Conservation (phyloP, 2,888 invertebrate genomes). For the Julus scanicus region DNA sequence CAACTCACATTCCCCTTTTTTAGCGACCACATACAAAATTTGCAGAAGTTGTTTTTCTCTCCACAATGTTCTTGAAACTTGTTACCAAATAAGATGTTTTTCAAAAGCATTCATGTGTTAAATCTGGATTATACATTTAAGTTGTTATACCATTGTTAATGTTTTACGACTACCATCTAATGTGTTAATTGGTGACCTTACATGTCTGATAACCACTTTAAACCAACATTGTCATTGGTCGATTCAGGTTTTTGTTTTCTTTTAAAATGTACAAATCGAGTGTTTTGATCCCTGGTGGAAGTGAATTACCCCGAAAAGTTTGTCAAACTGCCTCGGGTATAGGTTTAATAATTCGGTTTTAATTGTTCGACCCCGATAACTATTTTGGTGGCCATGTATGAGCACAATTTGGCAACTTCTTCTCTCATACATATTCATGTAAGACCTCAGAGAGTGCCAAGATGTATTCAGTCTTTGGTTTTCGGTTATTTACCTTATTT, state of each 20-base stretch:
- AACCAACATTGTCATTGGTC: not conserved
- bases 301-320: not conserved
- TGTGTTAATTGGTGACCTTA: no score
- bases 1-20: no score
- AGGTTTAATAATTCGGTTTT: not conserved
- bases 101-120: no score
- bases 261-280: not conserved
- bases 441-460: not conserved
- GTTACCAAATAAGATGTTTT: no score
- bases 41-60: no score
- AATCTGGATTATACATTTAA: no score
- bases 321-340: not conserved
- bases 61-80: no score
- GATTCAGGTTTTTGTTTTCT: not conserved
- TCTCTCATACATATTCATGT: not conserved
- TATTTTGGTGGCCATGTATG: not conserved
- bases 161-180: no score
- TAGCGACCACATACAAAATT: no score
- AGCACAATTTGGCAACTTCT: not conserved
- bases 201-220: no score
- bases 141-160: no score
- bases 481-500: not conserved
- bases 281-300: not conserved
- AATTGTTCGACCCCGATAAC: not conserved
- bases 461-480: not conserved